Conservation (phyloP, 2,797 vertebrate genomes). For the Otolemur crassicaudatus region DNA sequence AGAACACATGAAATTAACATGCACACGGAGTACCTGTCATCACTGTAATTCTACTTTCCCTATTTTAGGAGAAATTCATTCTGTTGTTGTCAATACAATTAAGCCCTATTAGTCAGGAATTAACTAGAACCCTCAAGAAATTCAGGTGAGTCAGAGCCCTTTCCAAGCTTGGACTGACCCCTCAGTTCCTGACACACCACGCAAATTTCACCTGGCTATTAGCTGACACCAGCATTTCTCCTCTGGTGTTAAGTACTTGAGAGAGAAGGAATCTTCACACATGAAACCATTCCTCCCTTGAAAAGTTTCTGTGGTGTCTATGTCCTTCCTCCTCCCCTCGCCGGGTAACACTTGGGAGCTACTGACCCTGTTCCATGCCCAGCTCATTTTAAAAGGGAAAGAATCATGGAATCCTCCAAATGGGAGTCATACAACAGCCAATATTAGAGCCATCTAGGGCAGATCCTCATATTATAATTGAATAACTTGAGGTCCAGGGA, state of each 20-base stretch:
- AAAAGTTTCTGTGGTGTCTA: conserved; percentile 58
- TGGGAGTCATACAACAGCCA: background rate
- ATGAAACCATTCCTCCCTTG: conserved; percentile 68
- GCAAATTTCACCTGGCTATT: conserved; percentile 51
- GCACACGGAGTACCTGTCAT: background rate
- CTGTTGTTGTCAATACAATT: conserved; percentile 65
- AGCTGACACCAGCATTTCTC: conserved; percentile 58
- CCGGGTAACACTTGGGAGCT: conserved; percentile 41
- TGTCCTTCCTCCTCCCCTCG: background rate
- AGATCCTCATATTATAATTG: background rate
- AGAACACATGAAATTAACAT: background rate
- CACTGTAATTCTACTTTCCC: conserved; percentile 39
- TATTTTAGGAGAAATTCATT: conserved; percentile 69
- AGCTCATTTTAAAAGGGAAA: background rate
- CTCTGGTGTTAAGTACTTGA: background rate
- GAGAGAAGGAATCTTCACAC: conserved; percentile 53
- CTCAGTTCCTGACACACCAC: conserved; percentile 69
- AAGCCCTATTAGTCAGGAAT: conserved; percentile 74
- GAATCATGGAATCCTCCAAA: background rate
- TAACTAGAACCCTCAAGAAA: conserved; percentile 73
- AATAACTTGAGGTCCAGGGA: background rate
- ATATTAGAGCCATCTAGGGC: background rate
- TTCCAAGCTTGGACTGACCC: conserved; percentile 78
- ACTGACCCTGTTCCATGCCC: background rate
- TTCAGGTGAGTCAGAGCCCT: conserved; percentile 78